phyloP scores from a whole-genome alignment of 92 coral and sea anemone genomes.

The Zoanthus gigantus region DNA sequence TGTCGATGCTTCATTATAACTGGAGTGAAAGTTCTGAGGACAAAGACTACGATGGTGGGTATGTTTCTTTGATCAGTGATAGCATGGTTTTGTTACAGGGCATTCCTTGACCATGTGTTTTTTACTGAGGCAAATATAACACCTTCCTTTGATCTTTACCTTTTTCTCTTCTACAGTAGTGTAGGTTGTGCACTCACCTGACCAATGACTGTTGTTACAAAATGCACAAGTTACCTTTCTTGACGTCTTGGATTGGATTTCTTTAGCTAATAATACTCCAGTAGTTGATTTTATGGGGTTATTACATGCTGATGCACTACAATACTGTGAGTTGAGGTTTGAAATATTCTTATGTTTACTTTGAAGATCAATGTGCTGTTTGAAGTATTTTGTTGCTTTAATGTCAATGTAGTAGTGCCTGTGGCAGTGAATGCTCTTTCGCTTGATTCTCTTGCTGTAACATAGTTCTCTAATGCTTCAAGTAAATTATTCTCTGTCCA shows the following conservation, averaged over 20 bases:
- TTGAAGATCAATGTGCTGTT: background rate
- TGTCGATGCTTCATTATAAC: constrained; percentile 9
- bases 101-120: constrained; percentile 35
- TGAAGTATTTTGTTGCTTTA: background rate
- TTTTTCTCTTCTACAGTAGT: constrained; percentile 55
- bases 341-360: background rate
- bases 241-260: background rate
- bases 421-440: constrained; percentile 14
- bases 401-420: background rate
- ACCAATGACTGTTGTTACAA: constrained; percentile 33
- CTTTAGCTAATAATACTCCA: constrained; percentile 24
- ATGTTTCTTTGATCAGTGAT: constrained; percentile 30
- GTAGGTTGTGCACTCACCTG: constrained; percentile 44
- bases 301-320: background rate
- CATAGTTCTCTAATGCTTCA: constrained; percentile 31
- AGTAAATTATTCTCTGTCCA: constrained; percentile 1
- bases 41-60: constrained; percentile 50
- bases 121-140: constrained; percentile 55
- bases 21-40: constrained; percentile 29
- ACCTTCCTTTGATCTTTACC: constrained; percentile 57
- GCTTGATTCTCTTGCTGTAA: constrained; percentile 26
- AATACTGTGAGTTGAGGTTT: background rate
- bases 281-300: background rate
- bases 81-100: constrained; percentile 1
- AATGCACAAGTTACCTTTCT: constrained; percentile 11